Evolutionary conservation across 2,888 invertebrate species (phyloP).

Genomic region (Caenorhabditis becei): DNA sequence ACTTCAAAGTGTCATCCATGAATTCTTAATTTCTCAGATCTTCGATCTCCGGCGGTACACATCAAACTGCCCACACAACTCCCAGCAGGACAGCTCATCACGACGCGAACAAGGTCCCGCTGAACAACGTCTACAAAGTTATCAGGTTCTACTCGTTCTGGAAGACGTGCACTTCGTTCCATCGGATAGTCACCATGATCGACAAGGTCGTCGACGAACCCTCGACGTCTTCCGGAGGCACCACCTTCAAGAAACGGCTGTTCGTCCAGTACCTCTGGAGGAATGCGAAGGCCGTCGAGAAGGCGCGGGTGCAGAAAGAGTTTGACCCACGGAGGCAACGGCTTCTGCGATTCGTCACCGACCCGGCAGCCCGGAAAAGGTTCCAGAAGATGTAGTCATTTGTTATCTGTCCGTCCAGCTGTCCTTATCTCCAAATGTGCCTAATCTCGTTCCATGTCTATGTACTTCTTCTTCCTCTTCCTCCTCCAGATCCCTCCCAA

Average conservation of each 20-base stretch:
- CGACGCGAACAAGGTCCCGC: slow-evolving; percentile 67
- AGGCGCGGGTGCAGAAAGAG: slow-evolving; percentile 80
- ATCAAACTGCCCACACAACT: slow-evolving; percentile 59
- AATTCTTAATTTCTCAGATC: slow-evolving; percentile 58
- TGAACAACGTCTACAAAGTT: slow-evolving; percentile 80
- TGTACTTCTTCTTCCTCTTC: slow-evolving; percentile 56
- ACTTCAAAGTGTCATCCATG: slow-evolving; percentile 46
- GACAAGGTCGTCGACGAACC: slow-evolving; percentile 75
- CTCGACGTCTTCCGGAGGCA: slow-evolving; percentile 48
- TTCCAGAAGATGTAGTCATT: slow-evolving; percentile 66
- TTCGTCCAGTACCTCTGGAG: slow-evolving; percentile 82
- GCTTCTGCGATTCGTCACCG: slow-evolving; percentile 78
- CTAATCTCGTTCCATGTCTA: slow-evolving; percentile 55
- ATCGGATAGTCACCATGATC: slow-evolving; percentile 82
- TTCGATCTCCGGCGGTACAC: slow-evolving; percentile 69
- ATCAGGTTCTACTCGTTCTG: slow-evolving; percentile 82
- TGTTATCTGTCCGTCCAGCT: slow-evolving; percentile 29
- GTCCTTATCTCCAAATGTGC: slow-evolving; percentile 45
- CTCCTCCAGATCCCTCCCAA: slow-evolving; percentile 32
- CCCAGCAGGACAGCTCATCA: slow-evolving; percentile 38
- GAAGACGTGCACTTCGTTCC: slow-evolving; percentile 81
- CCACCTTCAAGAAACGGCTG: slow-evolving; percentile 77
- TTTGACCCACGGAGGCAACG: slow-evolving; percentile 81
- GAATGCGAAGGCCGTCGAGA: slow-evolving; percentile 81
- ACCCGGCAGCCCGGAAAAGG: slow-evolving; percentile 74